Percentiles rank a stretch among this genome's conserved stretches.
phyloP scores from a whole-genome alignment of 1,140 invertebrate genomes.

The Eubasilissa regina region DNA sequence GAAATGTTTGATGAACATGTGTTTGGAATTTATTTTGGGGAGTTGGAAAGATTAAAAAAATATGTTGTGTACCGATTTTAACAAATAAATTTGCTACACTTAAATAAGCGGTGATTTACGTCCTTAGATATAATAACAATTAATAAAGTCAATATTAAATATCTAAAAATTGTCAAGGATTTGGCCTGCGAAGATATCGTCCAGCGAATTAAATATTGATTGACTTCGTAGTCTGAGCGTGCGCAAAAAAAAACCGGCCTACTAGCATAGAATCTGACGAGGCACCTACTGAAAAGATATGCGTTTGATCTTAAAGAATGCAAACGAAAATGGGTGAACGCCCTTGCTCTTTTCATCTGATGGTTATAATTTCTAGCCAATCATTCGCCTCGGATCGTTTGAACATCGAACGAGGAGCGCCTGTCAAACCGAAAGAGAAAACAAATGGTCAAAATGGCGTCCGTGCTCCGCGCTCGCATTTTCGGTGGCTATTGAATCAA shows the following conservation, averaged over 20 bases:
- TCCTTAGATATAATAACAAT: background rate
- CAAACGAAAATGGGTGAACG: background rate
- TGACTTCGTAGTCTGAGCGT: constrained; percentile 24
- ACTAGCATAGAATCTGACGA: background rate
- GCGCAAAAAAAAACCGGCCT: constrained; percentile 36
- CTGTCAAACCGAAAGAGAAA: constrained; percentile 39
- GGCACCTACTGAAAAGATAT: background rate
- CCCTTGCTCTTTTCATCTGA: background rate
- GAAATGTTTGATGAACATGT: too few species aligned
- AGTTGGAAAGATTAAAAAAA: too few species aligned
- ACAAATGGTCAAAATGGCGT: constrained; percentile 45
- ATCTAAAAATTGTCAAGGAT: background rate
- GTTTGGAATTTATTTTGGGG: too few species aligned
- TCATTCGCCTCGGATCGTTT: background rate
- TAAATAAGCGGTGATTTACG: too few species aligned
- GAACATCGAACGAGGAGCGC: constrained; percentile 41
- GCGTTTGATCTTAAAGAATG: too few species aligned
- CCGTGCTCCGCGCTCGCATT: constrained; percentile 9
- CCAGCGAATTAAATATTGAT: constrained; percentile 44
- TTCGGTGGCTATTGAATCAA: constrained; percentile 21
- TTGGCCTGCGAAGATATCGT: background rate
- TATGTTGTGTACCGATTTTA: too few species aligned
- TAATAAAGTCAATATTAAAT: background rate
- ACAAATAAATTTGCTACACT: too few species aligned
- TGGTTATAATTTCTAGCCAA: constrained; percentile 1